Evolutionary conservation across 2,797 vertebrate species (phyloP), one percentile per base, ranked within the genome.

Genomic region (Setipinna tenuifilis): DNA sequence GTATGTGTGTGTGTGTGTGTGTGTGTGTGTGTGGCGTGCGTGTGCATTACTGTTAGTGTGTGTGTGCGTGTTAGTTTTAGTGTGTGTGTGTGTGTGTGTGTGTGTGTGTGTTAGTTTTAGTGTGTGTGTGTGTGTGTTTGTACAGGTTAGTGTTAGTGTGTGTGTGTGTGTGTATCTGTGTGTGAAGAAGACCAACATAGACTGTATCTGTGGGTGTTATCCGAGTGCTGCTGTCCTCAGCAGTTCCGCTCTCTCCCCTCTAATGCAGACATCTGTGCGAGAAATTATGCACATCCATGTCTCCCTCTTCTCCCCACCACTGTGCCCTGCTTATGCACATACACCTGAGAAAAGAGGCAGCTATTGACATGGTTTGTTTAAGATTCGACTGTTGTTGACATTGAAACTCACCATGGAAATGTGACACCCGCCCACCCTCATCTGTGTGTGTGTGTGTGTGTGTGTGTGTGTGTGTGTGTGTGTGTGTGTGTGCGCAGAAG

Each of bases 221-320:
- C 41, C 9, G 14, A 54, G 6, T 11, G 62, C 12, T 82, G 81
- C 88, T 87, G 80, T 75, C 86, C 90, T 94, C 91, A 93, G 92
- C 94, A 93, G 87, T 94, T 93, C 87, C 86, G 82, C 84, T 41
- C 81, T 54, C 7, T 1, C 83, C 84, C 83, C 84, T 78, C 86
- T 82, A 41, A 88, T 87, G 87, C 81, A 89, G 92, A 91, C 92
- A 92, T 93, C 89, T 35, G 90, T 91, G 91, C 91, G 90, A 17
- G 89, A 93, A 92, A 94, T 90, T 83, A 83, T 85, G 48, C 68
- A 3, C 85, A 81, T 83, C 78, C 57, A 58, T 59, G 21, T 85
- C 65, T 83, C 25, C 88, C 86, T 46, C 58, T 31, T 28, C 31
- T 17, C 17, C 23, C 44, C 59, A 78, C 71, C 58, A 19, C 41